Evolutionary conservation across 2,113 vertebrate species (phyloP), one percentile per base, ranked within the genome.

Genomic region (Vombatus ursinus): DNA sequence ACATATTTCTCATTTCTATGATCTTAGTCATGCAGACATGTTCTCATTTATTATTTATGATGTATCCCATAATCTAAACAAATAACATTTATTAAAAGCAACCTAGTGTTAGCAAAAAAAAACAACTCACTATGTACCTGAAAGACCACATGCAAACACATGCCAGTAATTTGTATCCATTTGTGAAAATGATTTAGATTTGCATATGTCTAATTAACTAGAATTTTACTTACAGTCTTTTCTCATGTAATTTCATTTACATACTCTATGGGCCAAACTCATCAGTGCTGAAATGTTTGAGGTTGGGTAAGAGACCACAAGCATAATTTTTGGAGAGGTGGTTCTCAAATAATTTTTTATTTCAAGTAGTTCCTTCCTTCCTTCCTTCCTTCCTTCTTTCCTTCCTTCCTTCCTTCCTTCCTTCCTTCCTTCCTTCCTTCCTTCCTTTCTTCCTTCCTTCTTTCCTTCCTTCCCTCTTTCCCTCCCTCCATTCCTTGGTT

Each of bases 101-200:
- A 97, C 90, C 50, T 94, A 92, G 49, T 96, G 96, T 96, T 98
- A 96, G 96, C 98, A 98, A 47, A 95, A 96, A 95, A 96, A 98
- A 47, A n/a, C n/a, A n/a, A 94, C 95, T 96, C 97, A 93, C 95
- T 97, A 97, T 98, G 96, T 97, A 98, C 95, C 89, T 91, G 77
- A 97, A 96, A 97, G 98, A 98, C 96, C 97, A 96, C 98, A 99
- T 98, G 98, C 98, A 99, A 99, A 99, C 96, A 96, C 96, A 93
- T 97, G 90, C 94, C 97, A 96, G 95, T 96, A 96, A 97, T 97
- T 97, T 97, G 95, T 97, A 97, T 98, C 92, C 95, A 95, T 98
- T 98, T 98, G 96, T 98, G 97, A 98, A 98, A 98, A 97, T 94
- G 92, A 97, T 98, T 97, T 97, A 96, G 93, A 98, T 98, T 98